Evolutionary conservation across 2,797 vertebrate genomes (phyloP).

Genomic region (Enteromius unitaeniatus): DNA sequence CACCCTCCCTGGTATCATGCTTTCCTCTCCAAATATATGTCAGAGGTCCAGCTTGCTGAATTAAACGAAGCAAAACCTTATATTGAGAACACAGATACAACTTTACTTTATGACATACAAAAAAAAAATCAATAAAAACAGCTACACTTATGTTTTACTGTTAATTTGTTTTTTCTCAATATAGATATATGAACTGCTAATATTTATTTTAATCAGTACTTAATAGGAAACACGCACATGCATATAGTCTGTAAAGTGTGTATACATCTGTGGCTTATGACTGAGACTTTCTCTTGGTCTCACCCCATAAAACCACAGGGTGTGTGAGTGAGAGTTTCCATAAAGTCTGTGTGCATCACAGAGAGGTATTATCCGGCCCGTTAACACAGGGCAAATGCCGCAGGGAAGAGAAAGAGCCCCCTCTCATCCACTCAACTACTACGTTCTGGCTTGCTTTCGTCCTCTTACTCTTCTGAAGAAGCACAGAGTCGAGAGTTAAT

Average conservation of each 20-base stretch:
- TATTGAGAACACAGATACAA: not conserved
- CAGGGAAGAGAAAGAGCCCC: constrained; percentile 31
- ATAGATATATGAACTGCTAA: constrained; percentile 7
- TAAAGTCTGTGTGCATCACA: constrained; percentile 50
- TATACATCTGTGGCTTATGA: constrained; percentile 45
- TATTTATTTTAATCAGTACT: constrained; percentile 40
- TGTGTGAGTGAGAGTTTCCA: constrained; percentile 46
- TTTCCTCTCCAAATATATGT: constrained; percentile 23
- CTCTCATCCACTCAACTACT: constrained; percentile 8
- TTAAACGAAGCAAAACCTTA: constrained; percentile 8
- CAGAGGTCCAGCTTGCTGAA: constrained; percentile 12
- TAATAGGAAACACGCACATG: constrained; percentile 7
- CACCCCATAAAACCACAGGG: constrained; percentile 52
- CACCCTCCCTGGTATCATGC: constrained; percentile 25
- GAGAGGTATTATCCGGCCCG: constrained; percentile 52
- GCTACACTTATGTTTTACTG: not conserved
- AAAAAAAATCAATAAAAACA: not conserved
- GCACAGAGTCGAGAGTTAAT: constrained; percentile 22
- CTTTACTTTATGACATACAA: not conserved
- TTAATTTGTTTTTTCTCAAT: not conserved
- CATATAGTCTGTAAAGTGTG: not conserved
- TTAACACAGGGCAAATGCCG: constrained; percentile 23
- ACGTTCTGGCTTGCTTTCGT: constrained; percentile 14
- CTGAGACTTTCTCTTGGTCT: constrained; percentile 53
- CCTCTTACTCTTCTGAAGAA: constrained; percentile 23